Conservation (phyloP, 53 echinoderm and acorn worm species). For the Patiria pectinifera region DNA sequence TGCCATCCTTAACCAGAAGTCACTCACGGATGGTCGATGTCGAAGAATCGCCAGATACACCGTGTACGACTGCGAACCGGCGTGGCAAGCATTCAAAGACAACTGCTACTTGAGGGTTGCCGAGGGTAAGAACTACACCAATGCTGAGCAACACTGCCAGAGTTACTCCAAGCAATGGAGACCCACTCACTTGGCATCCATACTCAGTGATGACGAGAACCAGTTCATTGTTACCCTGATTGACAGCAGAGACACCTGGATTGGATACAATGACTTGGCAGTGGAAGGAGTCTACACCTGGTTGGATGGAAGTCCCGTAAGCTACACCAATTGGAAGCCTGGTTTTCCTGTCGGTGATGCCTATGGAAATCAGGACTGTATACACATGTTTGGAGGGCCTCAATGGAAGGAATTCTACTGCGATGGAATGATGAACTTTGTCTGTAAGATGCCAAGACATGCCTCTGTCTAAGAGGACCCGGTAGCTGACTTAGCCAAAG, state of each 20-base stretch:
- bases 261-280: constrained; percentile 22
- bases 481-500: too few relatives aligned
- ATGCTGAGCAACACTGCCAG: constrained; percentile 42
- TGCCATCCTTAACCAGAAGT: not conserved
- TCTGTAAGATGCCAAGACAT: constrained; percentile 32
- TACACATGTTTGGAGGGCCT: not conserved
- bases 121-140: not conserved
- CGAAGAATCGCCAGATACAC: not conserved
- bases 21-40: not conserved
- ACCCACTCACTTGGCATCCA: constrained; percentile 41
- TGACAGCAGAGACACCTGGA: not conserved
- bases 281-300: constrained; percentile 20
- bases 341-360: constrained; percentile 25
- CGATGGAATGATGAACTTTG: not conserved
- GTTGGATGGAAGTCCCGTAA: constrained; percentile 27
- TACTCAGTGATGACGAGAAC: constrained; percentile 40
- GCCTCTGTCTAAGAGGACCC: not conserved
- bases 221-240: not conserved
- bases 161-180: not conserved
- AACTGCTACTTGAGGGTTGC: constrained; percentile 21
- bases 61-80: not conserved
- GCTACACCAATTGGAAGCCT: not conserved
- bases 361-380: constrained; percentile 32
- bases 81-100: constrained; percentile 33
- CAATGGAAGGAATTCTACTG: constrained; percentile 32